Conservation (phyloP, 1,140 invertebrate species). For the Potamilus streckersoni region DNA sequence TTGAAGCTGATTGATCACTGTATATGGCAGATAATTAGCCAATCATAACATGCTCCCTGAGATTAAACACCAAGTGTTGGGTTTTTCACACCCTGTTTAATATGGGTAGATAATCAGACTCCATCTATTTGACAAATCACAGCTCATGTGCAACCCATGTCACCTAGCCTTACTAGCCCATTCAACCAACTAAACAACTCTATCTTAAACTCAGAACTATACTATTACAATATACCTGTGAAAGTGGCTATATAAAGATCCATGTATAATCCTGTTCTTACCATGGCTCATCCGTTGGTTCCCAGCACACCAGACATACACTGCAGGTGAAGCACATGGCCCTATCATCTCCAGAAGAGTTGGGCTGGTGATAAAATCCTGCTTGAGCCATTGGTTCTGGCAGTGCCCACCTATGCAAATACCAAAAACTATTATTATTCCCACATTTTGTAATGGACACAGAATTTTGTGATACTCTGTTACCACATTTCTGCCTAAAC, state of each 20-base stretch:
- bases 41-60: too few species aligned
- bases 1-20: too few species aligned
- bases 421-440: neutral
- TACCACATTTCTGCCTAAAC: neutral
- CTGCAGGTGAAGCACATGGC: slow-evolving; percentile 96
- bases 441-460: neutral
- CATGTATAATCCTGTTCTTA: slow-evolving; percentile 36
- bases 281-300: slow-evolving; percentile 94
- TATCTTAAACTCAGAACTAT: too few species aligned
- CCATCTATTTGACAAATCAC: neutral
- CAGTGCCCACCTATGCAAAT: slow-evolving; percentile 83
- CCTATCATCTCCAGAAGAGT: slow-evolving; percentile 86
- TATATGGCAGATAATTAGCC: too few species aligned
- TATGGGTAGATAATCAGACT: too few species aligned
- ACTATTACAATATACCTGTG: neutral
- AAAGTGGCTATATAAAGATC: neutral
- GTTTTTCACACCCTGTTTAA: too few species aligned
- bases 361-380: slow-evolving; percentile 95
- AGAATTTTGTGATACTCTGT: neutral
- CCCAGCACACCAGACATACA: slow-evolving; percentile 94
- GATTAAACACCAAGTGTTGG: neutral
- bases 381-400: slow-evolving; percentile 96
- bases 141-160: neutral
- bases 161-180: too few species aligned
- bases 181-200: too few species aligned